Evolutionary conservation across 2,888 invertebrate species (phyloP).

Genomic region (Leuctra nigra): DNA sequence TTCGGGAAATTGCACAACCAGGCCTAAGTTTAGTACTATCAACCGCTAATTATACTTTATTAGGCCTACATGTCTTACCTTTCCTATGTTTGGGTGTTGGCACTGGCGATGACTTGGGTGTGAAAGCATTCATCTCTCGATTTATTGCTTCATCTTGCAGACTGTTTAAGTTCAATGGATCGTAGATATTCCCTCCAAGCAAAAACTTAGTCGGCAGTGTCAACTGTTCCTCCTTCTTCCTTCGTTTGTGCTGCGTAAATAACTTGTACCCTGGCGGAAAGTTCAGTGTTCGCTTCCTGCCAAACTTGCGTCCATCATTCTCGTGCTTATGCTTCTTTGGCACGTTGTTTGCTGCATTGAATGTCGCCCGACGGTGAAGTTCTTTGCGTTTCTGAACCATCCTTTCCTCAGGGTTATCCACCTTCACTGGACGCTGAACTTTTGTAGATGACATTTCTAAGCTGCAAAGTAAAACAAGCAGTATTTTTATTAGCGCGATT

Average conservation of each 20-base stretch:
- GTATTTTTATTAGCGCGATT: too few species aligned
- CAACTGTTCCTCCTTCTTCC: constrained; percentile 55
- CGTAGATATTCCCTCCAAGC: constrained; percentile 90
- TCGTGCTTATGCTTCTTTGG: constrained; percentile 39
- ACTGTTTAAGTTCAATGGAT: constrained; percentile 90
- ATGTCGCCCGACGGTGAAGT: constrained; percentile 9
- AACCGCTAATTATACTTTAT: too few species aligned
- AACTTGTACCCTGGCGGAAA: constrained; percentile 60
- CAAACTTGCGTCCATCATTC: constrained; percentile 36
- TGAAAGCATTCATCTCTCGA: constrained; percentile 77
- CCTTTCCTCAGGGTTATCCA: constrained; percentile 31
- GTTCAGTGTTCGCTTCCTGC: constrained; percentile 60
- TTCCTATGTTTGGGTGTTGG: constrained; percentile 75
- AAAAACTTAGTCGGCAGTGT: constrained; percentile 90
- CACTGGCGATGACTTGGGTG: constrained; percentile 87
- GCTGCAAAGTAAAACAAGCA: too few species aligned
- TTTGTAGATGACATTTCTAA: constrained; percentile 45
- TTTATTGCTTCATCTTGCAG: constrained; percentile 51
- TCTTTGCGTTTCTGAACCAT: constrained; percentile 8
- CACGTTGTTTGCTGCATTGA: constrained; percentile 10
- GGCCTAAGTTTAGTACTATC: too few species aligned
- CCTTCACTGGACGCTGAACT: constrained; percentile 40
- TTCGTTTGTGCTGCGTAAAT: constrained; percentile 64
- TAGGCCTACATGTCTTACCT: too few species aligned
- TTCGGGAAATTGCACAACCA: too few species aligned